These are phyloP conservation scores for Ascaphus truei DNA, from an alignment of 2,113 vertebrate species.

Conservation along the genomic window DNA sequence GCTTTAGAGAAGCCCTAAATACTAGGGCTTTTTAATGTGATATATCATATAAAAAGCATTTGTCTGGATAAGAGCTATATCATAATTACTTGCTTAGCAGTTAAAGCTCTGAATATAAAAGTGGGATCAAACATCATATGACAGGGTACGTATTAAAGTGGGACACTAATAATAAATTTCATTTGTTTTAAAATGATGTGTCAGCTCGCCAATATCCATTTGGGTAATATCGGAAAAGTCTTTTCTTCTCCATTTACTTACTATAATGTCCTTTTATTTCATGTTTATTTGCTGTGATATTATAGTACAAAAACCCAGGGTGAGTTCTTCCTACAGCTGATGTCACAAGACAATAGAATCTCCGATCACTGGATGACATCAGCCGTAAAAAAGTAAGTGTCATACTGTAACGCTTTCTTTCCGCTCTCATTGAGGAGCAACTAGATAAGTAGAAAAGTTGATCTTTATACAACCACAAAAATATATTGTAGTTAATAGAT, in stretches of 20 bases:
- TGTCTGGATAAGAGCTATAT: constrained; percentile 27
- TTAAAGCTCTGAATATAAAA: background rate
- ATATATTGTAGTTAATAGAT: too few species aligned
- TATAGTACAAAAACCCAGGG: background rate
- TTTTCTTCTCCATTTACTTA: background rate
- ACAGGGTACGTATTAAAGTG: background rate
- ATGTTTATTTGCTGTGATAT: background rate
- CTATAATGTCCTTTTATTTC: background rate
- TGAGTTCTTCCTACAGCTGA: background rate
- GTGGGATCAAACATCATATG: background rate
- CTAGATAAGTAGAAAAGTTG: too few species aligned
- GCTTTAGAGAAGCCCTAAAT: constrained; percentile 6
- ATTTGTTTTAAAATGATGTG: background rate
- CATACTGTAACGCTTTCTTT: too few species aligned
- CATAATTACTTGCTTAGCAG: constrained; percentile 16
- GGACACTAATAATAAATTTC: background rate
- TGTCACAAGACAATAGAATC: background rate
- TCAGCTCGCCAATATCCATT: constrained; percentile 18
- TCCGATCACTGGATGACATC: too few species aligned
- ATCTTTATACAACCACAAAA: too few species aligned
- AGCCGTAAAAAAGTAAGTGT: too few species aligned
- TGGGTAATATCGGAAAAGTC: background rate
- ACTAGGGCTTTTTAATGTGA: constrained; percentile 20
- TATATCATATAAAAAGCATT: constrained; percentile 1
- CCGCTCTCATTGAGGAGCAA: too few species aligned